Evolutionary conservation across 2,113 vertebrate species (phyloP).

Genomic region (Chascanopsetta lugubris): DNA sequence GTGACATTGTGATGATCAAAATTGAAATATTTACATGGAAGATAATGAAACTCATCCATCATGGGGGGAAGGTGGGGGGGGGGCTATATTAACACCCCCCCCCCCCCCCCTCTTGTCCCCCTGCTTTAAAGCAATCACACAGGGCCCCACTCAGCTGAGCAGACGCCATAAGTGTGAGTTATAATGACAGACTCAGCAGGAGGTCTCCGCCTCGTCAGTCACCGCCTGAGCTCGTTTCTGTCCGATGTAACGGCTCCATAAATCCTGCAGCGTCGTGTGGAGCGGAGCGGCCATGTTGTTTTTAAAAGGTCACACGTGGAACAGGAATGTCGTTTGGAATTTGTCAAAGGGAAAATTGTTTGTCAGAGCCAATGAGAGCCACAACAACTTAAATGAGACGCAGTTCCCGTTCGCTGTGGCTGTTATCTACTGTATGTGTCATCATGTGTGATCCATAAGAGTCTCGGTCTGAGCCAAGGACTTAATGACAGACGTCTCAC

Average conservation of each 20-base stretch:
- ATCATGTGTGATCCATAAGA: slow-evolving; percentile 49
- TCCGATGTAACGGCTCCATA: slow-evolving; percentile 46
- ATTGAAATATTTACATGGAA: too few relatives aligned
- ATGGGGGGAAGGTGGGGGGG: too few relatives aligned
- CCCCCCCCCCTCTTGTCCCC: not conserved
- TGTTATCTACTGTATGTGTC: too few relatives aligned
- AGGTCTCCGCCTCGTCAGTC: slow-evolving; percentile 53
- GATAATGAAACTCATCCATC: too few relatives aligned
- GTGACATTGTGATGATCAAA: too few relatives aligned
- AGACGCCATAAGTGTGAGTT: slow-evolving; percentile 48
- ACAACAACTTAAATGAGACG: not conserved
- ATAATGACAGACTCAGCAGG: slow-evolving; percentile 54
- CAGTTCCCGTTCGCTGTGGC: slow-evolving; percentile 32
- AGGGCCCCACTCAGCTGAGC: slow-evolving; percentile 17
- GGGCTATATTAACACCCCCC: not conserved
- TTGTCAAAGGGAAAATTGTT: not conserved
- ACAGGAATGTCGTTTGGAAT: slow-evolving; percentile 1
- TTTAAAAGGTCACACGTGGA: slow-evolving; percentile 11
- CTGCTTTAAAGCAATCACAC: slow-evolving; percentile 17
- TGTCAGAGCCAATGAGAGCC: too few relatives aligned
- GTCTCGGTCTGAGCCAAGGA: slow-evolving; percentile 42
- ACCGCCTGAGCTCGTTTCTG: slow-evolving; percentile 45
- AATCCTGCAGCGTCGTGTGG: slow-evolving; percentile 44
- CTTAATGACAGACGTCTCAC: slow-evolving; percentile 47
- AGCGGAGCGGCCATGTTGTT: slow-evolving; percentile 29